Base-by-base conservation (phyloP, 2,113 vertebrate genomes). In the Eulemur rufifrons region DNA sequence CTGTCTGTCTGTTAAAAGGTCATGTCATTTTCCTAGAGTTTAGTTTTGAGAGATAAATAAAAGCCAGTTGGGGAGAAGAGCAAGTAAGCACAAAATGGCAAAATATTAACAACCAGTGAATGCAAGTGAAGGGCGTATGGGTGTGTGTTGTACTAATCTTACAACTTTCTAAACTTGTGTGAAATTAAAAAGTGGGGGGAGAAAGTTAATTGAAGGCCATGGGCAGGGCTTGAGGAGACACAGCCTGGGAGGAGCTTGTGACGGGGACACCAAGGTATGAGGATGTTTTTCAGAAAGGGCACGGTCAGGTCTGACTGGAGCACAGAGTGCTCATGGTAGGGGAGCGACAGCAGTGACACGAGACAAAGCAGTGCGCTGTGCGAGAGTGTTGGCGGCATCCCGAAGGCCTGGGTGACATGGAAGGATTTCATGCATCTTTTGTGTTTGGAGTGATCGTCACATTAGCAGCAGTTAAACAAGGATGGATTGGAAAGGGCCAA, bases 31-130 rank as follows among this genome's bases (percentile, higher is more conserved):
- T 92, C 47, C 68, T 68, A 54, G 68, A 61, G 11, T 27, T 87
- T 87, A 54, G 8, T 68, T 42, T 86, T 78, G 37, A 89, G 74
- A 63, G 37, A n/a, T n/a, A 93, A 95, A 91, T 76, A 54, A 61
- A 56, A 81, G 45, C 45, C 15, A 50, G 1, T 21, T 86, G 29
- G 29, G 47, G 66, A 82, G 56, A 94, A 39, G 34, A 42, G 27
- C 10, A 20, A 25, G 25, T 56, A 63, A 74, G n/a, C 56, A 76
- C 50, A 78, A 39, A 29, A 47, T 42, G 71, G 45, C 54, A 50
- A n/a, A 64, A 52, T 34, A 56, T 61, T 64, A 50, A 42, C 42
- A 29, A 17, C 5, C 6, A 8, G 17, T 52, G 74, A 69, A 74
- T 20, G 5, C 14, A 68, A 29, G 8, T n/a, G 34, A 85, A 25